Percentiles rank a stretch among this genome's conserved stretches.
phyloP scores from a whole-genome alignment of 1,140 invertebrate genomes.

The Drosophila kikkawai region DNA sequence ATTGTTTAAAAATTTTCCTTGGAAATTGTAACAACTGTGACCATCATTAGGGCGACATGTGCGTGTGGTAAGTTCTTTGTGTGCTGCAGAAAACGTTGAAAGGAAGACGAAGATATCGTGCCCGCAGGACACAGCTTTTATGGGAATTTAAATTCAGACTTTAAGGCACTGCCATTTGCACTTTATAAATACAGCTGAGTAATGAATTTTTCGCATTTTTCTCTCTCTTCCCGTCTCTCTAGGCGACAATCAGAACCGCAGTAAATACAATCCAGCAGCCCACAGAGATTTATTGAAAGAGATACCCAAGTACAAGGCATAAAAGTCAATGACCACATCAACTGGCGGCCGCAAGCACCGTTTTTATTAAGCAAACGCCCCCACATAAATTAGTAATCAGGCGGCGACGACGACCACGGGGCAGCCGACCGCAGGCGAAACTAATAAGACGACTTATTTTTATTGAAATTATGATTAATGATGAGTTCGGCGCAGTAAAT shows the following conservation, averaged over 20 bases:
- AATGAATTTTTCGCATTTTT: constrained; percentile 33
- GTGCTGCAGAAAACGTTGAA: constrained; percentile 13
- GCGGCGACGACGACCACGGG: constrained; percentile 28
- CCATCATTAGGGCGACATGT: constrained; percentile 59
- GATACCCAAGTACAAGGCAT: constrained; percentile 44
- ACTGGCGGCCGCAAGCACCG: constrained; percentile 51
- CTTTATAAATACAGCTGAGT: constrained; percentile 45
- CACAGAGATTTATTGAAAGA: constrained; percentile 35
- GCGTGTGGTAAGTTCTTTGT: constrained; percentile 36
- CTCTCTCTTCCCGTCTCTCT: not conserved
- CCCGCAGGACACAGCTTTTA: constrained; percentile 24
- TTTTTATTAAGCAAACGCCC: constrained; percentile 71
- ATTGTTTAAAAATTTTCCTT: constrained; percentile 63
- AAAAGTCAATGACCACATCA: constrained; percentile 56
- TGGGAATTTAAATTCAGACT: constrained; percentile 46
- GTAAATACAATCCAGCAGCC: constrained; percentile 16
- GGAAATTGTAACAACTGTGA: constrained; percentile 67
- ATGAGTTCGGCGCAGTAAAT: constrained; percentile 29
- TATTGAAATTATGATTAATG: constrained; percentile 84
- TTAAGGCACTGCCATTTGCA: constrained; percentile 38
- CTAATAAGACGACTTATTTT: constrained; percentile 79
- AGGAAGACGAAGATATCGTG: not conserved
- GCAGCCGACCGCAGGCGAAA: constrained; percentile 34
- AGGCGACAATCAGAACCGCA: constrained; percentile 33
- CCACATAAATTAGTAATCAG: constrained; percentile 78